phyloP scores from a whole-genome alignment of 2,888 invertebrate genomes.

The Charanyca ferruginea region DNA sequence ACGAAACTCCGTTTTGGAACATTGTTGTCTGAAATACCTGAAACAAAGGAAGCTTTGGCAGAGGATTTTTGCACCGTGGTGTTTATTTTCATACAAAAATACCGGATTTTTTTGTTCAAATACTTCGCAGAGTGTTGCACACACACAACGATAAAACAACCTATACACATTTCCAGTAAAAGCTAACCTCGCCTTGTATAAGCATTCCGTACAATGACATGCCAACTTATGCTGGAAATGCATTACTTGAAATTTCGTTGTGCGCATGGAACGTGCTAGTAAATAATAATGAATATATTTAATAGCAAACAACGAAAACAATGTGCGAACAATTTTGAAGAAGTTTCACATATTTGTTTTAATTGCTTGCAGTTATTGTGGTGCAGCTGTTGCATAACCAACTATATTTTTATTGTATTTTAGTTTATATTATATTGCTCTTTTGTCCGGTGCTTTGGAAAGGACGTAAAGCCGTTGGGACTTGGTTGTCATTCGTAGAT shows the following conservation, averaged over 20 bases:
- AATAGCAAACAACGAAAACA: constrained; percentile 27
- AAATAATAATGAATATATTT: constrained; percentile 40
- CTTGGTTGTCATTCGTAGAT: too few relatives aligned
- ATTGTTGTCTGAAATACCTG: constrained; percentile 51
- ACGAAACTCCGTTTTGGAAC: constrained; percentile 52
- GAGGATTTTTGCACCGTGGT: constrained; percentile 42
- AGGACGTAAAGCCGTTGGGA: too few relatives aligned
- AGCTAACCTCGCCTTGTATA: neutral
- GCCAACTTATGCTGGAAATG: neutral
- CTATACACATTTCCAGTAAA: neutral
- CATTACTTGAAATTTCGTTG: neutral
- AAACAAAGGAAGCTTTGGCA: constrained; percentile 57
- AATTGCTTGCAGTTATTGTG: constrained; percentile 13
- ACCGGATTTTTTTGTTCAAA: constrained; percentile 47
- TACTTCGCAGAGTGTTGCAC: constrained; percentile 20
- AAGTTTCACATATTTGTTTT: constrained; percentile 24
- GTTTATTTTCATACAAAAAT: constrained; percentile 58
- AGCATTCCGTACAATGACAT: too few relatives aligned
- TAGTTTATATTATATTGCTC: neutral
- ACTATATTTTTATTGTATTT: neutral
- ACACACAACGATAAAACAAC: too few relatives aligned
- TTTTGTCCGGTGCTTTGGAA: neutral
- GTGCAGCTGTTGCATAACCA: neutral
- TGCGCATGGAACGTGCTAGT: constrained; percentile 1
- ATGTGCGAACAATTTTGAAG: constrained; percentile 19